Evolutionary conservation across 2,888 invertebrate genomes (phyloP), one percentile per base, ranked within the genome.

Genomic region (Hirtodrosophila confusa): DNA sequence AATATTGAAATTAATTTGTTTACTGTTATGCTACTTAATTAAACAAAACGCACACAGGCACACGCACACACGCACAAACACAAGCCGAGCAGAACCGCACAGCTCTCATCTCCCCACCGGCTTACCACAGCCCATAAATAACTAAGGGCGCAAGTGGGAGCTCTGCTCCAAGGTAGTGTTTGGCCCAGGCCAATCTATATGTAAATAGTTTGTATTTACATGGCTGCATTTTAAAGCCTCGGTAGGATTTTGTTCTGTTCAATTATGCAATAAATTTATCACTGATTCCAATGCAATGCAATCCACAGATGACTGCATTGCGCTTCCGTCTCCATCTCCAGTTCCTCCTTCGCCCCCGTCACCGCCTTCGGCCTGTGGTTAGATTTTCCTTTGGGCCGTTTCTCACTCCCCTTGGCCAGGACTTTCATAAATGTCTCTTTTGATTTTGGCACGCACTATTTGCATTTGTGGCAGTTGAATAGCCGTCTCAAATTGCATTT

Each of bases 1-100:
- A 85, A 85, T 85, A 85, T 88, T 85, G 85, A 88, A 88, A 85
- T 85, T 88, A 88, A 85, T 85, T 85, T 85, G 84, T 85, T 85
- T 85, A 86, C 86, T 78, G 88, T 88, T 86, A 69, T 86, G 84
- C 88, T 78, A 88, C 84, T 85, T 88, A 85, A 85, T 85, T 85
- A 85, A 86, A 88, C 84, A 85, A 74, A 88, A 73, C 75, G 75
- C 56, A 56, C 62, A 61, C 67, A 63, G 66, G 31, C 45, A 33
- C 51, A 50, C 57, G 11, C 47, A 41, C 60, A 41, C 29, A 11
- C 17, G 44, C 39, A 47, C 35, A 44, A 37, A 40, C 10, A 12
- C 50, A 31, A 24, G 41, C 40, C 44, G 24, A 7, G 31, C 40
- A 12, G 36, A 31, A 33, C 29, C 49, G 39, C 43, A 27, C 37